Base-by-base conservation (phyloP, 2,113 vertebrate genomes). In the Hiodon alosoides region DNA sequence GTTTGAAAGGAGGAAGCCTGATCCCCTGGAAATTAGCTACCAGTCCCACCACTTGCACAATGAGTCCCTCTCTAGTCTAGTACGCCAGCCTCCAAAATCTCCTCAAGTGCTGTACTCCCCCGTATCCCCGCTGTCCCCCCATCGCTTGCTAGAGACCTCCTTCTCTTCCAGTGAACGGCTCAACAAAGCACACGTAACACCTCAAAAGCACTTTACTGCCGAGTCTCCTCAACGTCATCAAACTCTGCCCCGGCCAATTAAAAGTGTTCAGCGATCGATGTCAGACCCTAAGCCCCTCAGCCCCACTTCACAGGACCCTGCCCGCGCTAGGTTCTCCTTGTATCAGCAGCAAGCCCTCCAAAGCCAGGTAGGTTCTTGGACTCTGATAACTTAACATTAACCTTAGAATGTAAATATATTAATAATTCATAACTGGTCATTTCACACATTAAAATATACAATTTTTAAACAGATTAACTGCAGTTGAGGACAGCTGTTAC, bases 81-180 rank as follows among this genome's bases (percentile, higher is more conserved):
- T 94, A 78, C 94, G 95, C 53, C 95, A 96, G 81, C 91, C 96
- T 0, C 97, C 97, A 10, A 98, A 97, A 82, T 99, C 97, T 76
- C 97, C 97, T 10, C 97, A 99, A 86, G 97, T 99, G 57, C 90
- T 99, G n/a, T 99, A 98, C 79, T 99, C 97, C 0, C 97, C 97
- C 0, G 97, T 99, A 54, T 99, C 97, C 11, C 97, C 97, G 0
- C 81, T 99, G 64, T 98, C 96, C 70, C 97, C 97, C 3, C 96
- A 98, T 85, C 95, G 96, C 58, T 94, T 98, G 85, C 86, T 98
- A 79, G 97, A 98, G 79, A 93, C 95, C 62, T 93, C 95, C 65
- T 98, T 99, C 13, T 83, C 94, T 81, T 95, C 96, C 75, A 96
- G 94, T 0, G 97, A 99, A 86, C 95, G 94, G 78, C 92, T 98